phyloP scores from a whole-genome alignment of 2,888 invertebrate species.

The Plemyria rubiginata region DNA sequence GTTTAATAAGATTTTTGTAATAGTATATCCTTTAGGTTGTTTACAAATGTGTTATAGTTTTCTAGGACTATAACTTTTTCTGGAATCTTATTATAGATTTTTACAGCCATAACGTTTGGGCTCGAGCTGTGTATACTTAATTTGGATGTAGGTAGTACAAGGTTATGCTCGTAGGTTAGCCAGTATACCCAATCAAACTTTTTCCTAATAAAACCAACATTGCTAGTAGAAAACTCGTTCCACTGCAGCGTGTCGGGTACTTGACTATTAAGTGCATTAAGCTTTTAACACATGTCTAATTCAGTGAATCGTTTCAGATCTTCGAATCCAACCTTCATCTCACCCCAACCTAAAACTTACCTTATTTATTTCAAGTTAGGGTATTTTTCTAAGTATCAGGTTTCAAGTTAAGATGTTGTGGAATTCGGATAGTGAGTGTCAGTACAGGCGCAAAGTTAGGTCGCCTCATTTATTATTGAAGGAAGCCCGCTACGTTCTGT shows the following conservation, averaged over 20 bases:
- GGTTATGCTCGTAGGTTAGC: too few relatives aligned
- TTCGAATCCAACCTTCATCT: constrained; percentile 39
- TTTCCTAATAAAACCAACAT: constrained; percentile 40
- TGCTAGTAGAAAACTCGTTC: constrained; percentile 53
- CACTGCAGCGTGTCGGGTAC: constrained; percentile 54
- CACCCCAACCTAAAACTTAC: constrained; percentile 36
- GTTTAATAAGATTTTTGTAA: too few relatives aligned
- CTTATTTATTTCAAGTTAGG: constrained; percentile 35
- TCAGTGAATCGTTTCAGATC: constrained; percentile 60
- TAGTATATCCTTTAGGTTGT: too few relatives aligned
- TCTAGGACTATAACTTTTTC: too few relatives aligned
- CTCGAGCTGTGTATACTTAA: too few relatives aligned
- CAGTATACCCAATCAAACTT: constrained; percentile 19
- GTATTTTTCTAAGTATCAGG: constrained; percentile 43
- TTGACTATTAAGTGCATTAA: constrained; percentile 77
- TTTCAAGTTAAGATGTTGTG: constrained; percentile 58
- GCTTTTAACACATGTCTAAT: constrained; percentile 82
- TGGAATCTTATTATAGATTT: too few relatives aligned
- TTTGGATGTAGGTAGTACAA: too few relatives aligned
- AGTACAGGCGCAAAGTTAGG: constrained; percentile 76
- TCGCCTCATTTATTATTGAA: constrained; percentile 83
- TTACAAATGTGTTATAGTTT: too few relatives aligned
- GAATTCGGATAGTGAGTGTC: constrained; percentile 69
- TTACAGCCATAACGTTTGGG: too few relatives aligned
- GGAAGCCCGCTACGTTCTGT: constrained; percentile 63